Percentiles rank a stretch among this genome's conserved stretches.
Evolutionary conservation across 2,888 invertebrate genomes (phyloP).

Genomic region (Orchestes rusci): DNA sequence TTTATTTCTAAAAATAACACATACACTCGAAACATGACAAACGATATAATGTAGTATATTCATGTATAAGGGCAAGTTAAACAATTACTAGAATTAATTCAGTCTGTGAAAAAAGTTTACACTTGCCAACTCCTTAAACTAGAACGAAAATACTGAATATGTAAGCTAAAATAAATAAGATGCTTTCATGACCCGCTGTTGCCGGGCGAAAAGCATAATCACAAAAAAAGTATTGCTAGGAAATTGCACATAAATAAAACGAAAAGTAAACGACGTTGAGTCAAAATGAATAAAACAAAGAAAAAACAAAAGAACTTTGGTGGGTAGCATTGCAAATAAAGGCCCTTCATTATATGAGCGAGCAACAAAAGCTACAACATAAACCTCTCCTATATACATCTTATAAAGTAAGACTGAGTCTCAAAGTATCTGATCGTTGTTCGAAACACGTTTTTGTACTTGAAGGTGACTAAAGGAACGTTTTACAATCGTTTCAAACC

Average conservation of each 20-base stretch:
- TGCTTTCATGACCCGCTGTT: too few relatives aligned
- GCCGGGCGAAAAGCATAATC: conserved; percentile 33
- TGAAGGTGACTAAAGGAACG: conserved; percentile 9
- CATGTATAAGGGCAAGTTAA: too few relatives aligned
- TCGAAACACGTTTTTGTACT: conserved; percentile 20
- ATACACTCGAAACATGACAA: too few relatives aligned
- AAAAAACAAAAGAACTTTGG: conserved; percentile 35
- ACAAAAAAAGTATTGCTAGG: conserved; percentile 36
- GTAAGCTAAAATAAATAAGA: conserved; percentile 16
- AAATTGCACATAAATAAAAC: conserved; percentile 36
- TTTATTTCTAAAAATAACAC: too few relatives aligned
- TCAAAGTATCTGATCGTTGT: conserved; percentile 7
- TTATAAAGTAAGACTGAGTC: conserved; percentile 13
- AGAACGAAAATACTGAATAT: conserved; percentile 21
- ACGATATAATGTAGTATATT: too few relatives aligned
- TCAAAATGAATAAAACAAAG: conserved; percentile 30
- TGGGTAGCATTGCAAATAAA: conserved; percentile 36
- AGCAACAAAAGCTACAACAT: conserved; percentile 23
- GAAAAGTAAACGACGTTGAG: conserved; percentile 27
- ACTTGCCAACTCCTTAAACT: too few relatives aligned
- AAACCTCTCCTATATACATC: conserved; percentile 16
- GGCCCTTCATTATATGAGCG: conserved; percentile 31
- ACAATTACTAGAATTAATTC: too few relatives aligned
- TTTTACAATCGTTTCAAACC: conserved; percentile 29
- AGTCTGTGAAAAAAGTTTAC: too few relatives aligned